Evolutionary conservation across 2,888 invertebrate species (phyloP).

Genomic region (Harpagoxenus sublaevis): DNA sequence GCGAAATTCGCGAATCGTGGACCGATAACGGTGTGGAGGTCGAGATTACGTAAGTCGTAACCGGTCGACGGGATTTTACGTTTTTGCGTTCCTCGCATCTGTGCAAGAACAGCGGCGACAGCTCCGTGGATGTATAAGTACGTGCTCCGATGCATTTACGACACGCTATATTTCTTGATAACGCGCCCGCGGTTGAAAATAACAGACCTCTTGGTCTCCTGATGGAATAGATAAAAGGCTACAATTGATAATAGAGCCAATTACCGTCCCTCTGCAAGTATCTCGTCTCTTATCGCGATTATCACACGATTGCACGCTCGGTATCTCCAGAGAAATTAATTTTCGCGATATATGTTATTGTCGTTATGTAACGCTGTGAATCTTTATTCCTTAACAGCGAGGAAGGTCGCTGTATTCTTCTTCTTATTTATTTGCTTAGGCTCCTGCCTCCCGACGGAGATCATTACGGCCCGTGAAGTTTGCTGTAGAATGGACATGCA

Average conservation of each 20-base stretch:
- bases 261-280: neutral
- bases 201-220: neutral
- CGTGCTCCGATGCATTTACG: neutral
- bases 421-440: too few species aligned
- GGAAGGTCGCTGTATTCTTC: too few species aligned
- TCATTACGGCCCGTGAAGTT: too few species aligned
- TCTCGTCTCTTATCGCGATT: neutral
- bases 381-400: neutral
- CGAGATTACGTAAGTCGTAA: slow-evolving; percentile 7
- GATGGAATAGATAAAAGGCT: slow-evolving; percentile 11
- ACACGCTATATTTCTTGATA: neutral
- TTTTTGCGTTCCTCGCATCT: too few species aligned
- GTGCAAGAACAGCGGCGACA: too few species aligned
- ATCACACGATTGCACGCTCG: neutral
- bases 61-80: neutral
- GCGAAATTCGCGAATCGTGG: neutral
- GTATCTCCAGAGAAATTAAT: neutral
- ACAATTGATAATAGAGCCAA: slow-evolving; percentile 18
- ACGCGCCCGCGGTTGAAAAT: neutral
- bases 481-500: too few species aligned
- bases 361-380: neutral
- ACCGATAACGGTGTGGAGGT: neutral
- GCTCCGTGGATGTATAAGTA: too few species aligned
- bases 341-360: neutral
- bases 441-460: too few species aligned